A percentile compares a stretch with the other conserved stretches of the same genome.
Conservation (phyloP, 2,797 vertebrate species). For the Acanthis flammea region DNA sequence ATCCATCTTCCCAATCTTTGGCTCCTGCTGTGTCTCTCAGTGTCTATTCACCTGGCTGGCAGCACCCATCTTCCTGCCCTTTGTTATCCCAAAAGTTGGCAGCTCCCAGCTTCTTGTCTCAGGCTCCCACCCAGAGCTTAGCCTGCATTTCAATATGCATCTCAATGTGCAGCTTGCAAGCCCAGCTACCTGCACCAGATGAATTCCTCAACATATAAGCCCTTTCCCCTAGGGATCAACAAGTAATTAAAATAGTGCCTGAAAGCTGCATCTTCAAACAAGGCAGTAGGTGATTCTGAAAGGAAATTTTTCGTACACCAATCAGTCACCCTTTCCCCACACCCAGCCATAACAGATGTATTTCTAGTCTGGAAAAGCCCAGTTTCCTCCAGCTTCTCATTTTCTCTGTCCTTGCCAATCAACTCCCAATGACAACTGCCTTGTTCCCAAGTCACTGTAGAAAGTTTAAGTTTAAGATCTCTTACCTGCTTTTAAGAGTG, state of each 20-base stretch:
- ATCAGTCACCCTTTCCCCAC: neutral
- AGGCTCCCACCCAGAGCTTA: neutral
- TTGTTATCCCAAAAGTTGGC: neutral
- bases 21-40: neutral
- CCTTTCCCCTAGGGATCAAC: neutral
- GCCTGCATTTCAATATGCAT: neutral
- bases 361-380: neutral
- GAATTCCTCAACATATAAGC: neutral
- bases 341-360: neutral
- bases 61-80: neutral
- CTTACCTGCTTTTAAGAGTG: neutral
- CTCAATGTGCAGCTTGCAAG: accelerated
- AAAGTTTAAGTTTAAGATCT: neutral
- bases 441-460: neutral
- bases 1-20: accelerated
- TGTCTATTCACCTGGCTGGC: neutral
- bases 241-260: neutral
- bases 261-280: neutral
- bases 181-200: neutral
- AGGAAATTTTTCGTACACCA: neutral
- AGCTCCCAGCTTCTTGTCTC: neutral
- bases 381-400: neutral
- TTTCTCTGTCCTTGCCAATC: neutral
- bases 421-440: neutral
- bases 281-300: neutral